Evolutionary conservation across 2,888 invertebrate genomes (phyloP), one percentile per base, ranked within the genome.

Genomic region (Heliconius erato): DNA sequence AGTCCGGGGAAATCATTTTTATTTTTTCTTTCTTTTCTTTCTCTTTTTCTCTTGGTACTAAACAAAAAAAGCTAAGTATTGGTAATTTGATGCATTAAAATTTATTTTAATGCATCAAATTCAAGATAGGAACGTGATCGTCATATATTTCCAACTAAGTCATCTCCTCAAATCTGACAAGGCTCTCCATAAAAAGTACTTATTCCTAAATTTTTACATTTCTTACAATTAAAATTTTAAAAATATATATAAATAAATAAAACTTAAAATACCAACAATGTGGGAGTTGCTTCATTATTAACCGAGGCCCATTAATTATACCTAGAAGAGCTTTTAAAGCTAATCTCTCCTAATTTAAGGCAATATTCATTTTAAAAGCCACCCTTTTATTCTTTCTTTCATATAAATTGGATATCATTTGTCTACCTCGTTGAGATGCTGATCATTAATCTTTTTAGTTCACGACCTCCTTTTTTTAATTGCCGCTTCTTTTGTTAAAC

Each of bases 311-410:
- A 82, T 84, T 83, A 84, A 84, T 83, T 83, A 79, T 77, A 79
- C 83, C 82, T 85, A 83, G 85, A 88, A 85, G 87, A 87, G 86
- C 87, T 87, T 88, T 87, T 84, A 83, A 88, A 87, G 88, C 88
- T 90, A 91, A 91, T 91, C 89, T 89, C 89, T 89, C 88, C 88
- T 91, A 91, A 91, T 91, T 90, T 84, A 90, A 89, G 87, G 84
- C 86, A 88, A 87, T 88, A 89, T 88, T 88, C 88, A 88, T 87
- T 88, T 89, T 87, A 86, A 78, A 87, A 86, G 87, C 87, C 87
- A 87, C 86, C 80, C 82, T 87, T 88, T 88, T 85, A 84, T 86
- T 87, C 85, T 88, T 87, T 86, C 85, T 86, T 86, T 87, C 79
- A 81, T 84, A 87, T 86, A 87, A 89, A 90, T 89, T 90, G 85